Conservation (phyloP, 2,888 invertebrate species). For the Asteroscopus sphinx region DNA sequence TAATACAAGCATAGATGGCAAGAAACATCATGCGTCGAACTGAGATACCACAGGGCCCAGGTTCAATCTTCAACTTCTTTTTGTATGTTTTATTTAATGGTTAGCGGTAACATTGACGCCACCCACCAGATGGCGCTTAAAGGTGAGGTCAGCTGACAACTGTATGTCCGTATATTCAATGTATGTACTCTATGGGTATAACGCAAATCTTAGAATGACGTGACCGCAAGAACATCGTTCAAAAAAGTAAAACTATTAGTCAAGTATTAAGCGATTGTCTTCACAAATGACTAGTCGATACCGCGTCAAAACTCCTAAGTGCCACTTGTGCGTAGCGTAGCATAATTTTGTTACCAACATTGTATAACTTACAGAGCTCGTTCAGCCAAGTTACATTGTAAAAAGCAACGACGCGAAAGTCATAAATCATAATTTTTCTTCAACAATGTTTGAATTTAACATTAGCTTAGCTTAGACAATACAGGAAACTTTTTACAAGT, state of each 20-base stretch:
- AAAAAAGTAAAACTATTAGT: background rate
- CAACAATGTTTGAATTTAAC: background rate
- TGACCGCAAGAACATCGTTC: no score
- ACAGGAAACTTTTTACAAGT: background rate
- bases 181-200: no score
- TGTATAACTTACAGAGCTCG: conserved; percentile 7
- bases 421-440: conserved; percentile 14
- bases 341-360: conserved; percentile 8
- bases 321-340: background rate
- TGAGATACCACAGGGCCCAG: no score
- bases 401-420: conserved; percentile 2
- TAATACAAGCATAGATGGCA: no score
- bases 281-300: background rate
- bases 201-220: no score
- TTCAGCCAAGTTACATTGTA: conserved; percentile 10
- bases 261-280: background rate
- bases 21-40: no score
- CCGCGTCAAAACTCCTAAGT: background rate
- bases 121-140: no score
- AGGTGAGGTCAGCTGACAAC: no score
- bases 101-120: no score
- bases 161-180: no score
- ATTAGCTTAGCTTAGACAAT: background rate
- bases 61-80: no score
- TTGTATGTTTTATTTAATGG: no score